Evolutionary conservation across 2,113 vertebrate species (phyloP).

Genomic region (Lagenorhynchus albirostris): DNA sequence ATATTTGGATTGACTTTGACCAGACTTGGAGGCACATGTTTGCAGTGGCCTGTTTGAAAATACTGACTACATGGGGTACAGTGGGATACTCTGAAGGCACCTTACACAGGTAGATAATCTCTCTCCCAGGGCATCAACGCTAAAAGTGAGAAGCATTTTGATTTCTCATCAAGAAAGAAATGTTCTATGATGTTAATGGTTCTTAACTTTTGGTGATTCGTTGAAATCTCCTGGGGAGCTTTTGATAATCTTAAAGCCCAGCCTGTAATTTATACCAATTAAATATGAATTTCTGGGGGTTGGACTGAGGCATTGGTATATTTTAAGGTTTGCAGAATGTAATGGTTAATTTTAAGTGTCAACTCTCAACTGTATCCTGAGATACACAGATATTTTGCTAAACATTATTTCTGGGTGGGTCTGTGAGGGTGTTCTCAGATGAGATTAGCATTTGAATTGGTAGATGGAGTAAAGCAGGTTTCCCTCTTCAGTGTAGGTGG

Average conservation of each 20-base stretch:
- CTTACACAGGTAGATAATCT: too few relatives aligned
- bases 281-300: too few relatives aligned
- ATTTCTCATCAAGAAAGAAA: neutral
- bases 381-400: neutral
- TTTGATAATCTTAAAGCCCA: too few relatives aligned
- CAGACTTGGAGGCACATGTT: neutral
- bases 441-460: neutral
- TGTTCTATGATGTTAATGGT: too few relatives aligned
- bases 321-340: too few relatives aligned
- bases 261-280: neutral
- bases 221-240: too few relatives aligned
- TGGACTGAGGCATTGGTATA: too few relatives aligned
- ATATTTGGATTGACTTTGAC: neutral
- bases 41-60: neutral
- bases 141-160: neutral
- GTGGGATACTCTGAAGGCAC: too few relatives aligned
- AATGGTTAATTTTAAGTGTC: too few relatives aligned
- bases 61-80: neutral
- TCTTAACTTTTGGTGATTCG: too few relatives aligned
- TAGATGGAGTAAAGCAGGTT: neutral
- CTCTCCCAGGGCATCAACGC: neutral
- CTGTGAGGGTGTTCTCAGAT: neutral
- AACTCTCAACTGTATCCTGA: neutral
- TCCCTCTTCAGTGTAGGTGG: neutral
- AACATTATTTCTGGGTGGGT: neutral